Evolutionary conservation across 2,888 invertebrate species (phyloP), one percentile per base, ranked within the genome.

Genomic region (Brachyopa scutellaris): DNA sequence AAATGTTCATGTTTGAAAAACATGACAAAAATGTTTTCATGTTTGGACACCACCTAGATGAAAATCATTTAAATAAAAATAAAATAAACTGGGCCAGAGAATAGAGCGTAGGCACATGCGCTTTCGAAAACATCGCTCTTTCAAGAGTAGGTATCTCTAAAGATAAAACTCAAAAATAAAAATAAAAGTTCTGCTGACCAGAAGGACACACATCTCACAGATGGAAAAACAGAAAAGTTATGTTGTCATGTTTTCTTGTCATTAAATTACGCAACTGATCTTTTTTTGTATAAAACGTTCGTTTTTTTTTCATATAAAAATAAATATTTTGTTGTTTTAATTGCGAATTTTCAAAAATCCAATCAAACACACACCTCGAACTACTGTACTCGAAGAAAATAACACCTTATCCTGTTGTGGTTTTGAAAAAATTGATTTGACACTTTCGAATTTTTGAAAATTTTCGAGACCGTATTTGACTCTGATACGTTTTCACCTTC

Each of bases 21-120:
- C 82, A 82, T 77, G 82, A 82, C 77, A 77, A 77, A 61, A 82
- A 47, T 82, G 77, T 82, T 82, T 82, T 82, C 82, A 82, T 82
- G 82, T 82, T 82, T 82, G 38, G 77, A 59, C 62, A 76, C 80
- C 51, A 82, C 77, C 69, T 51, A 64, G 19, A 23, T 40, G 38
- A 66, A 33, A 70, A 76, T 64, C 49, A 80, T 74, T 69, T 29
- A 69, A 80, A 80, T 70, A 76, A 80, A 80, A 80, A 64, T 76
- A 80, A 76, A 62, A 76, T 61, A 80, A 74, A 53, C 69, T 57
- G 42, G 36, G 62, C 53, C 55, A 62, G 31, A 26, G 33, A 26
- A 26, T 5, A 13, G 49, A 72, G 59, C n/a, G n/a, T n/a, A n/a
- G 13, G 26, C 36, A 11, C 76, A 62, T 76, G 80, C 80, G 69